Evolutionary conservation across 2,113 vertebrate genomes (phyloP).

Genomic region (Eolophus roseicapilla): DNA sequence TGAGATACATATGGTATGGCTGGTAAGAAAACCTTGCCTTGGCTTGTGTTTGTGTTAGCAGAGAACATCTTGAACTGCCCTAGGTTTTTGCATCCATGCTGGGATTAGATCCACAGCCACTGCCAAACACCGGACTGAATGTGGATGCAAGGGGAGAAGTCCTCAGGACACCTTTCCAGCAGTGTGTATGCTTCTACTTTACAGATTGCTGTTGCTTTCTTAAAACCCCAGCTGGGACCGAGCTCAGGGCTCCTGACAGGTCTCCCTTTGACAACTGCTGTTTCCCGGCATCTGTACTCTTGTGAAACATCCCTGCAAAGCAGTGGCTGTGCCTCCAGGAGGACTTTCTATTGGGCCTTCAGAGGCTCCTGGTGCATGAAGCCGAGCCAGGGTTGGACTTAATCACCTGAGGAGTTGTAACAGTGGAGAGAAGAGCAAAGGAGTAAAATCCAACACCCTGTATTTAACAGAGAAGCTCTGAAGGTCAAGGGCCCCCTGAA

Average conservation of each 20-base stretch:
- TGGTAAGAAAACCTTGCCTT: neutral
- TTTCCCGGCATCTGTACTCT: neutral
- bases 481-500: neutral
- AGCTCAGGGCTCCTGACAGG: neutral
- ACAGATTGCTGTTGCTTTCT: neutral
- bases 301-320: neutral
- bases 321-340: neutral
- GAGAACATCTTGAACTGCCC: neutral
- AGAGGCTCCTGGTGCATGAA: neutral
- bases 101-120: neutral
- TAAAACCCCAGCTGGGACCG: neutral
- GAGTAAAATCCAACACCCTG: neutral
- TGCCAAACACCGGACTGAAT: neutral
- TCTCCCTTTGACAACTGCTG: constrained; percentile 10
- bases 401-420: neutral
- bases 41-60: neutral
- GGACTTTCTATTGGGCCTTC: neutral
- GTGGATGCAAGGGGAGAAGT: neutral
- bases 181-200: neutral
- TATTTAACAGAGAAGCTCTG: neutral
- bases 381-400: neutral
- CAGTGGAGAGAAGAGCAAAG: neutral
- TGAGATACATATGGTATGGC: neutral
- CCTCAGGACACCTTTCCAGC: constrained; percentile 11
- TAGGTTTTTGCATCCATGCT: neutral